A percentile compares a stretch with the other conserved stretches of the same genome.
phyloP scores from a whole-genome alignment of 2,797 vertebrate genomes.

The Pangasius macronema region DNA sequence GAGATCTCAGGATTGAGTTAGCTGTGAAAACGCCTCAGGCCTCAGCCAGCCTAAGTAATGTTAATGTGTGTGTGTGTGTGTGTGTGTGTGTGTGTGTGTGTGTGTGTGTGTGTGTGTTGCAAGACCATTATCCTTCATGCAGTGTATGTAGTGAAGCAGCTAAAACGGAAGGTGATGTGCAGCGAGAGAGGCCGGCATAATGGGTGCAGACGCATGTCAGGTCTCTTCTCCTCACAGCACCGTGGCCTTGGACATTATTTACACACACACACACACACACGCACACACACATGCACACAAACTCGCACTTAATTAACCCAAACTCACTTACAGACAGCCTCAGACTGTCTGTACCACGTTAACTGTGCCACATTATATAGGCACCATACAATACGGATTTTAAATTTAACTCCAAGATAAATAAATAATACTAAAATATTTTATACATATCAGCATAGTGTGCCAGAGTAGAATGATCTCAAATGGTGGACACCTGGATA shows the following conservation, averaged over 20 bases:
- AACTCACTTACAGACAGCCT: constrained; percentile 20
- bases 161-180: constrained; percentile 59
- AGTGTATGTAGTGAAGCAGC: constrained; percentile 58
- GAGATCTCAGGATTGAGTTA: constrained; percentile 15
- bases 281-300: constrained; percentile 36
- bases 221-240: constrained; percentile 66
- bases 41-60: constrained; percentile 12
- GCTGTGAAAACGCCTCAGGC: constrained; percentile 28
- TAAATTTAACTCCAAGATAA: neutral
- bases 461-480: neutral
- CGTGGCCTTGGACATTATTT: constrained; percentile 58
- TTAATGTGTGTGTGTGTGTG: constrained; percentile 47
- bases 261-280: constrained; percentile 36
- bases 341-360: neutral
- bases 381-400: neutral
- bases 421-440: neutral
- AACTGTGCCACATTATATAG: neutral
- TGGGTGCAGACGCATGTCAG: constrained; percentile 77
- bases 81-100: too few species aligned
- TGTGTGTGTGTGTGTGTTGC: constrained; percentile 17
- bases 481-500: neutral
- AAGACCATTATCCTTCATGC: constrained; percentile 13
- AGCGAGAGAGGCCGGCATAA: constrained; percentile 61
- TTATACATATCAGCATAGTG: neutral
- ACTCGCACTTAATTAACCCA: constrained; percentile 36